phyloP scores from a whole-genome alignment of 1,140 invertebrate species.

The Lithobius niger region DNA sequence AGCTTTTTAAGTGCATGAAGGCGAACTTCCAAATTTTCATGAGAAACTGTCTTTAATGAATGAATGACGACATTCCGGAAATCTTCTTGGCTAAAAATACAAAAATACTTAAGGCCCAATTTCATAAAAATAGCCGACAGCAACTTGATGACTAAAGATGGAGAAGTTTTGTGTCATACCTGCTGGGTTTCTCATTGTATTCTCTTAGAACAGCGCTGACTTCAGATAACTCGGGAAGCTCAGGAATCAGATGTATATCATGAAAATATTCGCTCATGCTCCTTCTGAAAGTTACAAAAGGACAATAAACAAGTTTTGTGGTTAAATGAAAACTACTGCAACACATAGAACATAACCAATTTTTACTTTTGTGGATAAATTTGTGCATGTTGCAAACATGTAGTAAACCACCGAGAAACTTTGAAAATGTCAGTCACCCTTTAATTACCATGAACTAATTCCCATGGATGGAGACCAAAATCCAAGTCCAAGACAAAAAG shows the following conservation, averaged over 20 bases:
- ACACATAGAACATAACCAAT: too few relatives aligned
- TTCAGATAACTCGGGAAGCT: slow-evolving; percentile 47
- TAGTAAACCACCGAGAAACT: too few relatives aligned
- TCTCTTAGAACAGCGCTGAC: slow-evolving; percentile 37
- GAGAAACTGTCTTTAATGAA: slow-evolving; percentile 51
- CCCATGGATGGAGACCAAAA: too few relatives aligned
- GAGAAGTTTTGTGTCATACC: slow-evolving; percentile 15
- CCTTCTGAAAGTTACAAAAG: slow-evolving; percentile 32
- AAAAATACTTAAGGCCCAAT: slow-evolving; percentile 14
- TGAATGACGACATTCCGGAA: slow-evolving; percentile 47
- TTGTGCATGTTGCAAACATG: too few relatives aligned
- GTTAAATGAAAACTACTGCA: too few relatives aligned
- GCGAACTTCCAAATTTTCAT: slow-evolving; percentile 61
- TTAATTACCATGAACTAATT: too few relatives aligned
- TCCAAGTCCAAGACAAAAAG: too few relatives aligned
- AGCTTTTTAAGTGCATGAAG: slow-evolving; percentile 54
- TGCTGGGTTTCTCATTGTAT: slow-evolving; percentile 32
- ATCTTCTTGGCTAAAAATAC: slow-evolving; percentile 20
- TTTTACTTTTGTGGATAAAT: too few relatives aligned
- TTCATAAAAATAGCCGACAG: slow-evolving; percentile 6
- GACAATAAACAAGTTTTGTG: too few relatives aligned
- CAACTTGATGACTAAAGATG: slow-evolving; percentile 2
- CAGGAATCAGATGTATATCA: slow-evolving; percentile 71
- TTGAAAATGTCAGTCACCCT: too few relatives aligned
- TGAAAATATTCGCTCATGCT: slow-evolving; percentile 48